Evolutionary conservation across 2,888 invertebrate species (phyloP).

Genomic region (Drosophila setosimentum): DNA sequence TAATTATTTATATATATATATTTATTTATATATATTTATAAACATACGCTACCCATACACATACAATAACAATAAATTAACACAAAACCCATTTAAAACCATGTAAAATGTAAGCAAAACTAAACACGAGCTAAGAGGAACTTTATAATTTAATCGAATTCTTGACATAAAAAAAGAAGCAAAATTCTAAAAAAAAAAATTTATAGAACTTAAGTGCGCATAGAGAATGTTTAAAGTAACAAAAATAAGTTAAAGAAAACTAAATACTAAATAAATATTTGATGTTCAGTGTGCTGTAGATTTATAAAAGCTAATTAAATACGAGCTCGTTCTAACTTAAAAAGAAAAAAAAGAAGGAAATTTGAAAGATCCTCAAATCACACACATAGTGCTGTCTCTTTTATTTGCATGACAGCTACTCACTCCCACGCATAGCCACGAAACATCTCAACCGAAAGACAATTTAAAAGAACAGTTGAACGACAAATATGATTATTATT

Average conservation of each 20-base stretch:
- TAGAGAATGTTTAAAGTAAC: conserved; percentile 29
- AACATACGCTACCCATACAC: conserved; percentile 16
- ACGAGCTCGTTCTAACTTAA: not conserved
- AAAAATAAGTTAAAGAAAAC: not conserved
- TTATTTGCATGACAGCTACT: conserved; percentile 30
- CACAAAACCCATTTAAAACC: conserved; percentile 50
- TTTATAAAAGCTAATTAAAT: conserved; percentile 2
- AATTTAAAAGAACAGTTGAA: conserved; percentile 7
- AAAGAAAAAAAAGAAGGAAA: not conserved
- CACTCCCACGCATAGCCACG: conserved; percentile 33
- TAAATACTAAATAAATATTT: conserved; percentile 12
- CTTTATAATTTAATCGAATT: conserved; percentile 38
- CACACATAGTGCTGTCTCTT: conserved; percentile 35
- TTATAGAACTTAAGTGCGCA: conserved; percentile 9
- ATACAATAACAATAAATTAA: conserved; percentile 10
- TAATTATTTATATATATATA: not conserved
- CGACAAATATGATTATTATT: conserved; percentile 13
- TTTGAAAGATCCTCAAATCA: conserved; percentile 4
- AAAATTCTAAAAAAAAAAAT: conserved; percentile 5
- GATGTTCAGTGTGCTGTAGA: conserved; percentile 28
- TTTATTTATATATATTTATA: conserved; percentile 4
- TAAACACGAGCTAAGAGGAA: conserved; percentile 18
- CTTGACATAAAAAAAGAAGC: conserved; percentile 6
- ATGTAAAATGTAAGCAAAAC: conserved; percentile 39
- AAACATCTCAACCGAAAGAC: conserved; percentile 2